Conservation (phyloP, 1,140 invertebrate species). For the Varroa destructor region DNA sequence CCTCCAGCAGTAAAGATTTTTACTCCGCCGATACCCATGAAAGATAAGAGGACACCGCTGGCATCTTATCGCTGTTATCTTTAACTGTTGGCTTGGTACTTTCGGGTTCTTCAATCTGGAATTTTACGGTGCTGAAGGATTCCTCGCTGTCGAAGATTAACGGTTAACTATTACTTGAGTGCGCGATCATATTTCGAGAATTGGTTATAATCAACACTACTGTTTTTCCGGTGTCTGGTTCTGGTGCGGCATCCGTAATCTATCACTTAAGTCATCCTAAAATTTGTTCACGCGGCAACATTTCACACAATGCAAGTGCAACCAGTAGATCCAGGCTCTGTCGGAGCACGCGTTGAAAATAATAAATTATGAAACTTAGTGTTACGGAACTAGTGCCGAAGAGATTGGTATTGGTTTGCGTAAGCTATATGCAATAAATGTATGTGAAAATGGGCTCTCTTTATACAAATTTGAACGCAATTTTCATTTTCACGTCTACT, state of each 20-base stretch:
- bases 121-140: constrained; percentile 13
- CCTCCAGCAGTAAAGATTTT: not conserved
- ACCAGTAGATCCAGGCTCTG: not conserved
- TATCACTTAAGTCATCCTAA: not conserved
- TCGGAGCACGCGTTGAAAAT: not conserved
- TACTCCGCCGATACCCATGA: not conserved
- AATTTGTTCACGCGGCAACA: not conserved
- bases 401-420: constrained; percentile 6
- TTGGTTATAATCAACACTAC: not conserved
- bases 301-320: not conserved
- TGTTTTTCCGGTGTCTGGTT: not conserved
- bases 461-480: not conserved
- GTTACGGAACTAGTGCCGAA: not conserved
- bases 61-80: constrained; percentile 1
- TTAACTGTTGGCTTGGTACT: constrained; percentile 14
- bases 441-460: not conserved
- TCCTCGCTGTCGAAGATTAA: not conserved
- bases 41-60: not conserved
- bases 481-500: too few species aligned
- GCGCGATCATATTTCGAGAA: not conserved
- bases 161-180: not conserved
- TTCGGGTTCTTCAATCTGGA: constrained; percentile 14
- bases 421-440: not conserved
- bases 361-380: not conserved
- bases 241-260: not conserved